phyloP scores from a whole-genome alignment of 2,888 invertebrate species.

The Myathropa florea region DNA sequence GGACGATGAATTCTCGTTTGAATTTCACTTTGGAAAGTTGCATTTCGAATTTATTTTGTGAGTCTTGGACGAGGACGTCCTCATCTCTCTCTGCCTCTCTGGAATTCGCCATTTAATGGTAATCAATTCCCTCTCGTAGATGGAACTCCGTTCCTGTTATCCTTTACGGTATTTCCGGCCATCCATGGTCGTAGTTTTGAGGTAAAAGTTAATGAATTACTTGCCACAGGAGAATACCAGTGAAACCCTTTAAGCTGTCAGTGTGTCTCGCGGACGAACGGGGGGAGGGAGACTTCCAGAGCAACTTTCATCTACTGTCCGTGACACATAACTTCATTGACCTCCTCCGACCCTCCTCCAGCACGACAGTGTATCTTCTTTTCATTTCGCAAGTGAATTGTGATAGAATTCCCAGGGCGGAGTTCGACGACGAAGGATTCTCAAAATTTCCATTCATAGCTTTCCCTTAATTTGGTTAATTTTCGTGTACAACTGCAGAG shows the following conservation, averaged over 20 bases:
- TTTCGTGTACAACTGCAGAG: conserved; percentile 58
- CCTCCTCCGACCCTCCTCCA: conserved; percentile 15
- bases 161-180: conserved; percentile 18
- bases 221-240: conserved; percentile 51
- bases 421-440: neutral
- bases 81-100: neutral
- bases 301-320: conserved; percentile 42
- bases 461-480: conserved; percentile 63
- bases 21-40: conserved; percentile 58
- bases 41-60: conserved; percentile 61
- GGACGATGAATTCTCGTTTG: conserved; percentile 41
- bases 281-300: conserved; percentile 10
- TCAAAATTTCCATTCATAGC: conserved; percentile 52
- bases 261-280: conserved; percentile 21
- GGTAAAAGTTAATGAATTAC: conserved; percentile 68
- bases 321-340: conserved; percentile 65
- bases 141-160: conserved; percentile 34
- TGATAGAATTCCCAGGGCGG: neutral
- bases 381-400: conserved; percentile 1
- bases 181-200: conserved; percentile 10
- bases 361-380: neutral
- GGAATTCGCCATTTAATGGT: conserved; percentile 52
- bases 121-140: conserved; percentile 57
- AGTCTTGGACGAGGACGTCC: conserved; percentile 13
- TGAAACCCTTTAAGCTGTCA: conserved; percentile 63